These are phyloP conservation scores for Aythya baeri DNA, from an alignment of 2,113 vertebrate genomes.

Conservation along the genomic window DNA sequence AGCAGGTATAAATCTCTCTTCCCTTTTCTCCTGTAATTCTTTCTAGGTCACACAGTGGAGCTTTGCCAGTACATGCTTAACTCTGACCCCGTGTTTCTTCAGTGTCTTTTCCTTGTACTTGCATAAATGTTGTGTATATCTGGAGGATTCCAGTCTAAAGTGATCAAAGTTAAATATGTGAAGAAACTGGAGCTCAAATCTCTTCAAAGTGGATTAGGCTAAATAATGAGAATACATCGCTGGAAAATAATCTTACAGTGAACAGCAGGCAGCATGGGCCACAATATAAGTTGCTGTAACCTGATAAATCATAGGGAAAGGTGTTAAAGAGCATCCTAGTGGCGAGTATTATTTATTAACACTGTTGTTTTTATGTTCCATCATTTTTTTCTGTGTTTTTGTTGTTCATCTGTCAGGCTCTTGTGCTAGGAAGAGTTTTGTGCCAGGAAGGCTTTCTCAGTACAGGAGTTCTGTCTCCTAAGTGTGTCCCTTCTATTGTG, in stretches of 20 bases:
- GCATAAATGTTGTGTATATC: slow-evolving; percentile 32
- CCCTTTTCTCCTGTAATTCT: slow-evolving; percentile 43
- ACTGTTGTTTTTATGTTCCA: neutral
- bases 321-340: slow-evolving; percentile 21
- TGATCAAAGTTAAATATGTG: slow-evolving; percentile 58
- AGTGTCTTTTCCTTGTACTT: slow-evolving; percentile 54
- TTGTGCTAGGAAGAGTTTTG: neutral
- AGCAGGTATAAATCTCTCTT: slow-evolving; percentile 25
- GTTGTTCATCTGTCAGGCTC: neutral
- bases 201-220: slow-evolving; percentile 62
- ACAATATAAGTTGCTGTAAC: slow-evolving; percentile 16
- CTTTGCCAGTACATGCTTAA: slow-evolving; percentile 25
- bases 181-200: slow-evolving; percentile 50
- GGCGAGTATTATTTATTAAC: neutral
- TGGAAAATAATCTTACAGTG: slow-evolving; percentile 19
- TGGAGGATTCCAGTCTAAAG: slow-evolving; percentile 55
- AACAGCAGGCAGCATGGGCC: slow-evolving; percentile 1
- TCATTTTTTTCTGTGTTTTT: neutral
- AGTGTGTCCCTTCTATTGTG: neutral
- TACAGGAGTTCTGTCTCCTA: neutral
- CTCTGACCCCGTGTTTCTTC: slow-evolving; percentile 53
- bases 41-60: slow-evolving; percentile 13
- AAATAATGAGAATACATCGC: slow-evolving; percentile 20
- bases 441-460: neutral
- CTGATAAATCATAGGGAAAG: neutral